phyloP scores from a whole-genome alignment of 2,888 invertebrate species.

The Archaeoteleia sp. region DNA sequence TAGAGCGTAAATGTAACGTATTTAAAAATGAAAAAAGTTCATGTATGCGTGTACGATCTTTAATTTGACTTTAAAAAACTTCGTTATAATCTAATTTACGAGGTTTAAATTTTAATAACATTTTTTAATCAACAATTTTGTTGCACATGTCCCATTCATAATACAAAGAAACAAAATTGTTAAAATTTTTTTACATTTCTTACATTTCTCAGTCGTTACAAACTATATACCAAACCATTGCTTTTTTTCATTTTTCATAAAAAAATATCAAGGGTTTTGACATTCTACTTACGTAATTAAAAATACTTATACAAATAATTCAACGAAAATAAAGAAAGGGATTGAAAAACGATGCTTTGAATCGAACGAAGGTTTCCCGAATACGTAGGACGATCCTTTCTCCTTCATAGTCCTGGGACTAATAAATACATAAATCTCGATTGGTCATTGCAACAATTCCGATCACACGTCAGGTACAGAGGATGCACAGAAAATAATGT shows the following conservation, averaged over 20 bases:
- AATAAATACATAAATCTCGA: slow-evolving; percentile 1
- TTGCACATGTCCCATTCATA: slow-evolving; percentile 37
- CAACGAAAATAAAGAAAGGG: too few relatives aligned
- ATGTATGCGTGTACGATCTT: not conserved
- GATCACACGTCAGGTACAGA: slow-evolving; percentile 54
- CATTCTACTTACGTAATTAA: too few relatives aligned
- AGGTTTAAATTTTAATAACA: too few relatives aligned
- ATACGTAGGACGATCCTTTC: too few relatives aligned
- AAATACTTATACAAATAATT: too few relatives aligned
- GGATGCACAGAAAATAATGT: slow-evolving; percentile 53
- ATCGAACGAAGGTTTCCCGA: too few relatives aligned
- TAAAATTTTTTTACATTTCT: too few relatives aligned
- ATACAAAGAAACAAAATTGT: slow-evolving; percentile 4
- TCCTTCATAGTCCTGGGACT: not conserved
- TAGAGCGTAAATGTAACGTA: not conserved
- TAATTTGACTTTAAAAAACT: not conserved
- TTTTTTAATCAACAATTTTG: slow-evolving; percentile 21
- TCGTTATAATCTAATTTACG: not conserved
- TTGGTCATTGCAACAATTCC: slow-evolving; percentile 38
- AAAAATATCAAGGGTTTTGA: too few relatives aligned
- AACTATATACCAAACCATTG: too few relatives aligned
- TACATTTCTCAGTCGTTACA: too few relatives aligned
- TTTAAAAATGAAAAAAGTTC: slow-evolving; percentile 11
- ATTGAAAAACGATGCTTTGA: too few relatives aligned
- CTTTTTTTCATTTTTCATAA: too few relatives aligned